Percentiles rank a stretch among this genome's conserved stretches.
Conservation (phyloP, 2,797 vertebrate genomes). For the Enteromius thamalakanensis region DNA sequence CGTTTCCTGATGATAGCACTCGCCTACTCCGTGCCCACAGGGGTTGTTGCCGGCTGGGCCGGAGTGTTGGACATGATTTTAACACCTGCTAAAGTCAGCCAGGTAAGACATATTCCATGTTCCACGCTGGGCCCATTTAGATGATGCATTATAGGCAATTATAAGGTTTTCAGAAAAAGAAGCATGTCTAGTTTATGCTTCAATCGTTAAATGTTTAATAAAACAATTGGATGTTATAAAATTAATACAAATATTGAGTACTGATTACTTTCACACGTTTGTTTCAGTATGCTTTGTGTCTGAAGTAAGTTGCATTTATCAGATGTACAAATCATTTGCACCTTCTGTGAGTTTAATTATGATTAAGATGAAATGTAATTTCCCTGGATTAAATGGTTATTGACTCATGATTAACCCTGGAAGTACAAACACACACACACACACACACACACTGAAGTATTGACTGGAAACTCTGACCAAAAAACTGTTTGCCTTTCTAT, state of each 20-base stretch:
- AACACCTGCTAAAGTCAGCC: slow-evolving; percentile 90
- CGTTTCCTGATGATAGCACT: slow-evolving; percentile 96
- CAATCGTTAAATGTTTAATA: not conserved
- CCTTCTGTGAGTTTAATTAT: slow-evolving; percentile 39
- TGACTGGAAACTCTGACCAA: slow-evolving; percentile 17
- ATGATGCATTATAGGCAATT: not conserved
- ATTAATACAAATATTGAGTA: not conserved
- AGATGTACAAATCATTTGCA: slow-evolving; percentile 15
- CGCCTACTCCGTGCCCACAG: slow-evolving; percentile 93
- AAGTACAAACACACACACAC: slow-evolving; percentile 12
- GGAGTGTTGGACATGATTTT: slow-evolving; percentile 96
- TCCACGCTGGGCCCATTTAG: not conserved
- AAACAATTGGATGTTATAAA: not conserved
- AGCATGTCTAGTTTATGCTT: not conserved
- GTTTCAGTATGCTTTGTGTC: not conserved
- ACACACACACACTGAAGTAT: not conserved
- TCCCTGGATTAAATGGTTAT: slow-evolving; percentile 49
- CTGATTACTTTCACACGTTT: not conserved
- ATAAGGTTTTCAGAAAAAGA: slow-evolving; percentile 2
- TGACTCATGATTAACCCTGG: slow-evolving; percentile 61
- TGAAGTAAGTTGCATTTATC: slow-evolving; percentile 14
- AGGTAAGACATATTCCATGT: slow-evolving; percentile 77
- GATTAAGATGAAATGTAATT: slow-evolving; percentile 44
- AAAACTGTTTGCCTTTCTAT: slow-evolving; percentile 47
- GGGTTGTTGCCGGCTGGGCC: slow-evolving; percentile 92